Evolutionary conservation across 2,888 invertebrate species (phyloP), one percentile per base, ranked within the genome.

Genomic region (Calephelis perditalis): DNA sequence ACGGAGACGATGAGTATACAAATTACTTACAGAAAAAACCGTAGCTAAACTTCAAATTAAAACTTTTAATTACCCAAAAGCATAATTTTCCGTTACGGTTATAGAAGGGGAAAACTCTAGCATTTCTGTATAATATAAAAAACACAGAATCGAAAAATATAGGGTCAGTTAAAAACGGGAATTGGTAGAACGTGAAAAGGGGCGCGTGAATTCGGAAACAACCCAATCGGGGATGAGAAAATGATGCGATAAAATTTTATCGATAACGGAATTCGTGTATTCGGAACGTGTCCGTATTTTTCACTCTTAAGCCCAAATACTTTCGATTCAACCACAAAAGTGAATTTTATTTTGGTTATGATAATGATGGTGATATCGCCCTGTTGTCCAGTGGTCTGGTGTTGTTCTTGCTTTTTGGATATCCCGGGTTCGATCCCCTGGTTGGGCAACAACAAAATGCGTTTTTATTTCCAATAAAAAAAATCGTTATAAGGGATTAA

Each of bases 161-260:
- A 62, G 56, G 58, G 58, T 59, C 62, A 56, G 58, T 59, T 58
- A 46, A 62, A 59, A 58, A n/a, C 40, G 63, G 62, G 61, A 63
- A 65, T 68, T 66, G 66, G 66, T 61, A 59, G 59, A 61, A 66
- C 65, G 61, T 65, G 68, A 64, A 67, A 64, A 65, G 66, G 60
- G 59, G 46, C 61, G 63, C 65, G 66, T 63, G 69, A 68, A 69
- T 65, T 65, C 64, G 66, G 62, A 66, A 71, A 67, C 67, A 67
- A 63, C 65, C 68, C 71, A 67, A 70, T 68, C 68, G 65, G 67
- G 65, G 67, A 68, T 68, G 69, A 68, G 69, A 66, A 68, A 68
- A 71, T 67, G 70, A 70, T 70, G 63, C 66, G 65, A 70, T 73
- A 71, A 73, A 73, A 71, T 70, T 73, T 71, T 71, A 73, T 73